Evolutionary conservation across 2,797 vertebrate genomes (phyloP).

Genomic region (Poecilia gillii): DNA sequence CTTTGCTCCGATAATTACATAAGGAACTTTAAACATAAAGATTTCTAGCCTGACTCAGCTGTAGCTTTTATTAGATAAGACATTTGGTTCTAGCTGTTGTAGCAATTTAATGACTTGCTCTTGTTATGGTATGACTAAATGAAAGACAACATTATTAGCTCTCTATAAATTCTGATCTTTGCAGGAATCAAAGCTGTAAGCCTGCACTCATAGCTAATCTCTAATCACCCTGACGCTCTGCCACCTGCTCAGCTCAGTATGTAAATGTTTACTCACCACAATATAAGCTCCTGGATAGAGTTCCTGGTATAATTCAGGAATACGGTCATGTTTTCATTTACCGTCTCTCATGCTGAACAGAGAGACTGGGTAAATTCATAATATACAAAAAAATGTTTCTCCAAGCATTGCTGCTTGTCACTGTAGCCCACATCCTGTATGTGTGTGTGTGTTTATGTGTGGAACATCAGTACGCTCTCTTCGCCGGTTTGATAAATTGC

Average conservation of each 20-base stretch:
- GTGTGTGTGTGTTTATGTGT: conserved; percentile 8
- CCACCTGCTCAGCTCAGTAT: conserved; percentile 59
- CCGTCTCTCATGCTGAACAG: conserved; percentile 12
- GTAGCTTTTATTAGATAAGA: neutral
- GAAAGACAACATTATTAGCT: conserved; percentile 34
- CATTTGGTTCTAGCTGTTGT: conserved; percentile 12
- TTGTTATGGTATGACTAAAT: conserved; percentile 36
- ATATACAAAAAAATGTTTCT: neutral
- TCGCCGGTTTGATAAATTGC: conserved; percentile 80
- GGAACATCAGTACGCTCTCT: conserved; percentile 47
- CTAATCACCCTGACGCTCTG: conserved; percentile 56
- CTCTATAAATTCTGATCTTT: conserved; percentile 46
- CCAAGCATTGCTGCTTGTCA: neutral
- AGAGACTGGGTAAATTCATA: conserved; percentile 13
- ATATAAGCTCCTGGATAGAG: conserved; percentile 18
- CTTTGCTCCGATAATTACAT: neutral
- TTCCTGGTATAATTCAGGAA: conserved; percentile 8
- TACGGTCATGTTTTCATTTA: conserved; percentile 19
- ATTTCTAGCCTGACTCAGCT: conserved; percentile 1
- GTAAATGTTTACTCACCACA: conserved; percentile 49
- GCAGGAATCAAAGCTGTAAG: conserved; percentile 52
- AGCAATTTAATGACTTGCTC: conserved; percentile 38
- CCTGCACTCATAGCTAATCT: conserved; percentile 61
- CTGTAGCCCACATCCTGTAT: conserved; percentile 6
- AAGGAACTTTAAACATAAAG: neutral